phyloP scores from a whole-genome alignment of 2,113 vertebrate species.

The Dunckerocampus dactyliophorus region DNA sequence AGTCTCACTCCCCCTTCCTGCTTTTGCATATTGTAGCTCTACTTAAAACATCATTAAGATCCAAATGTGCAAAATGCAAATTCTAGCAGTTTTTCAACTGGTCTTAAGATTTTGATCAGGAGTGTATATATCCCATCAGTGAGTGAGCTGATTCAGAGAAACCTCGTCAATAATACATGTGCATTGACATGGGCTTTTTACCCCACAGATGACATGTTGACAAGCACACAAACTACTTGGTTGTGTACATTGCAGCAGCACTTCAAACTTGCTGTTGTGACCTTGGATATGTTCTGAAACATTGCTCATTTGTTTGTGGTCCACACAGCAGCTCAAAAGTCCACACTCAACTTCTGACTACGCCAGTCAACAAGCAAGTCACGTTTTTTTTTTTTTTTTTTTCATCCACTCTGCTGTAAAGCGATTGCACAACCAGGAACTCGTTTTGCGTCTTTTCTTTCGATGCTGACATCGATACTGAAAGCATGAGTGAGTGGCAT shows the following conservation, averaged over 20 bases:
- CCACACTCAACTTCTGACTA: not conserved
- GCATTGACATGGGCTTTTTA: slow-evolving; percentile 8
- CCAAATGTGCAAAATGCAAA: too few species aligned
- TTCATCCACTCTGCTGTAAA: not conserved
- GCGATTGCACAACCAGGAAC: slow-evolving; percentile 46
- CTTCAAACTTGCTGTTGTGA: not conserved
- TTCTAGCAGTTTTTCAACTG: too few species aligned
- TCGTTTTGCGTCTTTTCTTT: slow-evolving; percentile 41
- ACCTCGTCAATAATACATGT: slow-evolving; percentile 18
- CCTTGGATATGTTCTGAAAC: slow-evolving; percentile 8
- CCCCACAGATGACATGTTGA: not conserved
- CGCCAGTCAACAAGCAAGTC: too few species aligned
- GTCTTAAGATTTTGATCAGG: too few species aligned
- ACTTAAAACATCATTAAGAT: too few species aligned
- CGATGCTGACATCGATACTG: slow-evolving; percentile 56
- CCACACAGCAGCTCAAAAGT: not conserved
- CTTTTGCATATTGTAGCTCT: too few species aligned
- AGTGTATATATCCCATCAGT: slow-evolving; percentile 3
- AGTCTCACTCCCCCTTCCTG: too few species aligned
- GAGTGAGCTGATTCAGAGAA: slow-evolving; percentile 1
- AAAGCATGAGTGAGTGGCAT: slow-evolving; percentile 54
- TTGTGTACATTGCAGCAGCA: slow-evolving; percentile 5
- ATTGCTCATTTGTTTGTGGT: slow-evolving; percentile 14
- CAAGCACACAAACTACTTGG: not conserved
- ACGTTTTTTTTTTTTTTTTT: not conserved